Conservation (phyloP, 2,888 invertebrate species). For the Emmelina monodactyla region DNA sequence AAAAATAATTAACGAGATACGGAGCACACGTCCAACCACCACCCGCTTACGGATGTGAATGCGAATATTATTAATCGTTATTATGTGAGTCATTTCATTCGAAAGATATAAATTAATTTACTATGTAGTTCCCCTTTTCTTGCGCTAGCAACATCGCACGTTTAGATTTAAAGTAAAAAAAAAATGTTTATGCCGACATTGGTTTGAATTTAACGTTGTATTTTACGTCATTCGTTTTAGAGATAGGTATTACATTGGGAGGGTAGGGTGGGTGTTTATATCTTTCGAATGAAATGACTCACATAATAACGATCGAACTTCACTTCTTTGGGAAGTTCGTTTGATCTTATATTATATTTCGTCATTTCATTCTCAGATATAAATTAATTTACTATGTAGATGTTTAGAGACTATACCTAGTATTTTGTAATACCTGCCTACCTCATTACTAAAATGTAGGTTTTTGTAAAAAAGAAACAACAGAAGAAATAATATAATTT, state of each 20-base stretch:
- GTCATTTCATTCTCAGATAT: slow-evolving; percentile 1
- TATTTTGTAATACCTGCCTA: background rate
- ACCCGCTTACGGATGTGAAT: too few relatives aligned
- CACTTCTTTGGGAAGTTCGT: slow-evolving; percentile 1
- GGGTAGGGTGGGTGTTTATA: background rate
- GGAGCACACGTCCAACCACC: too few relatives aligned
- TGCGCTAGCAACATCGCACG: slow-evolving; percentile 1
- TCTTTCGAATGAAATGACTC: background rate
- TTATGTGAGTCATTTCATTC: background rate
- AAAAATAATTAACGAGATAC: too few relatives aligned
- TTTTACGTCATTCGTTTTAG: background rate
- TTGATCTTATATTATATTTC: background rate
- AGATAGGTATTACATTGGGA: background rate
- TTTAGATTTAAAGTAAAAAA: background rate
- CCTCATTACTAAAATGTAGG: too few relatives aligned
- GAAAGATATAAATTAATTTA: background rate
- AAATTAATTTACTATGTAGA: background rate
- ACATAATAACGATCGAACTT: slow-evolving; percentile 1
- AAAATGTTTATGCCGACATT: background rate
- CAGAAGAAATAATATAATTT: too few relatives aligned
- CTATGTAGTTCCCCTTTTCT: background rate
- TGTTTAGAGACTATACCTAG: background rate
- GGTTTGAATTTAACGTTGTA: background rate
- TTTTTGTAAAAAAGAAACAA: too few relatives aligned
- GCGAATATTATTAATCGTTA: too few relatives aligned